These are phyloP conservation scores for Halesus radiatus DNA, from an alignment of 1,140 invertebrate species.

Conservation along the genomic window DNA sequence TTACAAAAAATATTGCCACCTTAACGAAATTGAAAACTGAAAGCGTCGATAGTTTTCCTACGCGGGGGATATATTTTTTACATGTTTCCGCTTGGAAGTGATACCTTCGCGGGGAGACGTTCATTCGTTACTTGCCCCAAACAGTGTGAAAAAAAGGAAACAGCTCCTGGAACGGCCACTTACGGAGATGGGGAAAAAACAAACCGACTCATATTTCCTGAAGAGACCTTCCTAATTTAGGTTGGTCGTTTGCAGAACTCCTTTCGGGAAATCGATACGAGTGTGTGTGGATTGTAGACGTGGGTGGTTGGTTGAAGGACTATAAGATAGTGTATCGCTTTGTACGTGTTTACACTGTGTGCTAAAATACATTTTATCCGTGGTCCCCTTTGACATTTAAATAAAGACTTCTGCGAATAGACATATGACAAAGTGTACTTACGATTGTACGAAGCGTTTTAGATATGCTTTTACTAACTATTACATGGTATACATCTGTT, in stretches of 20 bases:
- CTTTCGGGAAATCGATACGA: constrained; percentile 13
- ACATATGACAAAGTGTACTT: too few species aligned
- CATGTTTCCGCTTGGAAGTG: constrained; percentile 3
- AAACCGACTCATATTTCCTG: constrained; percentile 24
- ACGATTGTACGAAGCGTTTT: too few species aligned
- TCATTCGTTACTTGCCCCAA: constrained; percentile 18
- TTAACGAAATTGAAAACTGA: constrained; percentile 2
- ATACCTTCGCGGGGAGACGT: constrained; percentile 14
- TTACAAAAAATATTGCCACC: not conserved
- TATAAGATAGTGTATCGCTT: too few species aligned
- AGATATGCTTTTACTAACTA: too few species aligned
- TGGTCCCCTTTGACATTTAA: too few species aligned
- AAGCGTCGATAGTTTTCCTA: constrained; percentile 4
- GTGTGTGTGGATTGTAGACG: not conserved
- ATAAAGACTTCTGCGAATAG: too few species aligned
- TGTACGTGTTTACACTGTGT: too few species aligned
- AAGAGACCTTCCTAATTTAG: constrained; percentile 22
- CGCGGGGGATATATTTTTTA: not conserved
- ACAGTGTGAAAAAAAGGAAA: constrained; percentile 21
- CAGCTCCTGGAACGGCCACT: not conserved
- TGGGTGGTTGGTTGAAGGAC: too few species aligned
- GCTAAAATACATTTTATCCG: too few species aligned
- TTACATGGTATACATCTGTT: too few species aligned
- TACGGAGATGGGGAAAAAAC: constrained; percentile 26
- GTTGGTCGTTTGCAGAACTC: constrained; percentile 2